Evolutionary conservation across 2,113 vertebrate genomes (phyloP).

Genomic region (Thamnaconus septentrionalis): DNA sequence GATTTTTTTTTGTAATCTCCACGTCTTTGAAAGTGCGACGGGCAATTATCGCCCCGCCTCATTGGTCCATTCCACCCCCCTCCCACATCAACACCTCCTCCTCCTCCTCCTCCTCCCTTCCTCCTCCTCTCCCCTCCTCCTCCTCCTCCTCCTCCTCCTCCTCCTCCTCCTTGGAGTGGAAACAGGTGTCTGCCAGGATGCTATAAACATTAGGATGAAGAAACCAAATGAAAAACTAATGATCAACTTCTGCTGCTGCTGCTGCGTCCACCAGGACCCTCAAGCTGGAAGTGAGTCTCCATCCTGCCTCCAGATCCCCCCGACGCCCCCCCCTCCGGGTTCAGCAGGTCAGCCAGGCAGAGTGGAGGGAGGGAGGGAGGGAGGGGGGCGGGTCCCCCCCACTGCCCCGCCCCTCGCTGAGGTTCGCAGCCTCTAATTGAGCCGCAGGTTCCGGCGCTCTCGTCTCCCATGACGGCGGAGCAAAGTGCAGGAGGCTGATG

Average conservation of each 20-base stretch:
- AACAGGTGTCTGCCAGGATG: slow-evolving; percentile 51
- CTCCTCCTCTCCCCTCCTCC: background rate
- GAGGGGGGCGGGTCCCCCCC: slow-evolving; percentile 2
- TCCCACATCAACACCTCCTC: background rate
- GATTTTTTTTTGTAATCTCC: slow-evolving; percentile 32
- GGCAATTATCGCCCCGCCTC: slow-evolving; percentile 24
- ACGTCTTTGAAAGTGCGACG: slow-evolving; percentile 8
- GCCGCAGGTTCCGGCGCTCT: slow-evolving; percentile 1
- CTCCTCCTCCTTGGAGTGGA: slow-evolving; percentile 13
- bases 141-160: background rate
- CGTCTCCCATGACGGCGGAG: slow-evolving; percentile 54
- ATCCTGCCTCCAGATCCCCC: slow-evolving; percentile 30
- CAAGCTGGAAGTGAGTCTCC: too few relatives aligned
- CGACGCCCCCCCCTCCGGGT: background rate
- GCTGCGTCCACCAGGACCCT: too few relatives aligned
- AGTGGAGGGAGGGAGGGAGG: slow-evolving; percentile 12
- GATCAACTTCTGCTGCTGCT: slow-evolving; percentile 8
- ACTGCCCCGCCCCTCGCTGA: background rate
- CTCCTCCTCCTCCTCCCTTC: background rate
- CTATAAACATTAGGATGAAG: background rate
- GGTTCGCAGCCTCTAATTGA: too few relatives aligned
- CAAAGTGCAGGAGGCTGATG: slow-evolving; percentile 59
- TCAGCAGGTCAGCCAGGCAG: slow-evolving; percentile 6
- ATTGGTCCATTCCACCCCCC: slow-evolving; percentile 2
- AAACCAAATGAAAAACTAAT: slow-evolving; percentile 15